phyloP scores from a whole-genome alignment of 2,888 invertebrate species.

The Drosophila pegasa region DNA sequence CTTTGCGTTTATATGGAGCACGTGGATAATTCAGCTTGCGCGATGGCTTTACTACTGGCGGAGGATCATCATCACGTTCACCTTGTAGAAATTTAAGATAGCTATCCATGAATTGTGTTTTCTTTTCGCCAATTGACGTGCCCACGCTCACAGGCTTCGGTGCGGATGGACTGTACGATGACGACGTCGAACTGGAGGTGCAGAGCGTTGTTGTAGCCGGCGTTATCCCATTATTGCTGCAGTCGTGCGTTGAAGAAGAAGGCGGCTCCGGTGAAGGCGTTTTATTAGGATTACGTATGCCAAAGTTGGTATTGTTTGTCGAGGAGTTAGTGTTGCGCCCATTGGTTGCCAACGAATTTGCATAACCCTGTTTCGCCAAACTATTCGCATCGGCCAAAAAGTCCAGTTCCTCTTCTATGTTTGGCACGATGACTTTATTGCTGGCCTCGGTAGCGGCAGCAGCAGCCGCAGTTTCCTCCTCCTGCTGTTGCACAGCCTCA shows the following conservation, averaged over 20 bases:
- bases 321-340: constrained; percentile 74
- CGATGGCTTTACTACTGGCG: constrained; percentile 86
- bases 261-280: constrained; percentile 87
- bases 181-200: constrained; percentile 25
- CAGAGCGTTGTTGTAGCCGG: constrained; percentile 35
- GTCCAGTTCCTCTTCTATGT: constrained; percentile 94
- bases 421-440: constrained; percentile 94
- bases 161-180: constrained; percentile 65
- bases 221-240: constrained; percentile 55
- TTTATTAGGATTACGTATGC: constrained; percentile 82
- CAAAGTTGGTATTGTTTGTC: constrained; percentile 80
- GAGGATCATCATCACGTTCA: constrained; percentile 92
- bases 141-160: constrained; percentile 81
- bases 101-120: constrained; percentile 93
- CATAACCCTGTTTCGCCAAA: constrained; percentile 81
- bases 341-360: constrained; percentile 70
- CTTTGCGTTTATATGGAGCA: constrained; percentile 71
- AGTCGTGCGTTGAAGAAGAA: constrained; percentile 48
- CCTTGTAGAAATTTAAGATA: constrained; percentile 91
- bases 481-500: constrained; percentile 64
- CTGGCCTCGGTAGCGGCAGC: constrained; percentile 88
- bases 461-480: constrained; percentile 67
- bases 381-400: constrained; percentile 87
- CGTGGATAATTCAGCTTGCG: constrained; percentile 83
- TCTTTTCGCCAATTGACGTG: constrained; percentile 82